Conservation (phyloP, 2,797 vertebrate genomes). For the Pipistrellus pygmaeus region DNA sequence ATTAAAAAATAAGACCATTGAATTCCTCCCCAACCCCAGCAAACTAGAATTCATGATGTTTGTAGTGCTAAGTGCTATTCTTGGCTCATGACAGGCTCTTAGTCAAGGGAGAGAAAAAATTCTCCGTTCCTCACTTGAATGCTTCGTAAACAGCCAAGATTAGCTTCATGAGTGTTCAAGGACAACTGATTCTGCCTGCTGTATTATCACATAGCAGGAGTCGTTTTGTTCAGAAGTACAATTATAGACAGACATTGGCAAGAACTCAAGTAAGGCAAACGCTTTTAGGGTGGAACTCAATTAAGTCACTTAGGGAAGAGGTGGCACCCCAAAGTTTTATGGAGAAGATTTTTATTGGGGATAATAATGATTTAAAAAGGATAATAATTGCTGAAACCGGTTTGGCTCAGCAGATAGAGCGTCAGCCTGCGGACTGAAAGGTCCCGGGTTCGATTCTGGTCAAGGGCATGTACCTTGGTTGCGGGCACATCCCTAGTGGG, state of each 20-base stretch:
- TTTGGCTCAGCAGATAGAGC: too few species aligned
- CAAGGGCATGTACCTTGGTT: too few species aligned
- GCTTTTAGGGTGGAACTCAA: neutral
- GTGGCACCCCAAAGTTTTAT: neutral
- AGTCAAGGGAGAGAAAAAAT: neutral
- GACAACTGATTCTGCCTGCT: neutral
- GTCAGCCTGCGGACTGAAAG: too few species aligned
- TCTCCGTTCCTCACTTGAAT: slow-evolving; percentile 14
- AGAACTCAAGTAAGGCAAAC: neutral
- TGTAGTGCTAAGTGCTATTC: neutral
- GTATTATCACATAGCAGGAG: neutral
- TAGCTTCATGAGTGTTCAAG: neutral
- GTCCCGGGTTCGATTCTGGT: too few species aligned
- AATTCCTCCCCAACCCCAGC: neutral
- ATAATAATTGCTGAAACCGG: neutral
- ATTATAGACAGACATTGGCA: neutral
- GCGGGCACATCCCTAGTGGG: too few species aligned
- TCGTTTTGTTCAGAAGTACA: neutral
- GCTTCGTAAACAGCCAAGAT: neutral
- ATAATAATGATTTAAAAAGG: neutral
- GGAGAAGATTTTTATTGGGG: neutral
- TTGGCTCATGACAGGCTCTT: neutral
- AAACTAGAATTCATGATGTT: slow-evolving; percentile 34
- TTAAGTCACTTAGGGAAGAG: neutral
- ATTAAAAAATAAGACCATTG: slow-evolving; percentile 41